Evolutionary conservation across 2,888 invertebrate genomes (phyloP).

Genomic region (Drosophila ustulata): DNA sequence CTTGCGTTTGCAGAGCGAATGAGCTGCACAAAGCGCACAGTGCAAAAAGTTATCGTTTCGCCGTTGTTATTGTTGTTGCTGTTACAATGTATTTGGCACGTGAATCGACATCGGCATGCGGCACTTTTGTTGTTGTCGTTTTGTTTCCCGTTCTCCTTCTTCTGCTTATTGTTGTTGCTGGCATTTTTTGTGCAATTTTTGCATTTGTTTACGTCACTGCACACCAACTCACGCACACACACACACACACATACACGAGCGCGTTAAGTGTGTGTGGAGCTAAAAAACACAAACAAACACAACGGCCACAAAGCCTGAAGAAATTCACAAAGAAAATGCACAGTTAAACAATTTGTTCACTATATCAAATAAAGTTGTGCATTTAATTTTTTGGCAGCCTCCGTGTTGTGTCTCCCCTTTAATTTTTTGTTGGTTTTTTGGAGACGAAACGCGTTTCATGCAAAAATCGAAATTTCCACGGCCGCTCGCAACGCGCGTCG

Average conservation of each 20-base stretch:
- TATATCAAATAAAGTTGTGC: conserved; percentile 20
- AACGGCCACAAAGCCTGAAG: conserved; percentile 32
- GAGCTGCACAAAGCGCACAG: conserved; percentile 66
- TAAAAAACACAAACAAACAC: conserved; percentile 58
- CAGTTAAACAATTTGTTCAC: conserved; percentile 45
- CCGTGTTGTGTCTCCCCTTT: conserved; percentile 38
- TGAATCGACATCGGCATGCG: conserved; percentile 61
- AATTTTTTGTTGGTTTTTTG: conserved; percentile 18
- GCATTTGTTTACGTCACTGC: conserved; percentile 75
- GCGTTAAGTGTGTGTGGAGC: conserved; percentile 34
- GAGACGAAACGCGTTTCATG: conserved; percentile 44
- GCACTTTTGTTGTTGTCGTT: conserved; percentile 38
- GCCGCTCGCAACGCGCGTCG: conserved; percentile 44
- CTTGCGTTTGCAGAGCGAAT: conserved; percentile 69
- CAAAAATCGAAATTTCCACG: conserved; percentile 77
- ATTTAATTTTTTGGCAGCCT: conserved; percentile 39
- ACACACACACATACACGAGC: conserved; percentile 38
- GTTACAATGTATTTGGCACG: conserved; percentile 64
- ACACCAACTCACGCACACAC: conserved; percentile 20
- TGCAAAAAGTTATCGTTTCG: conserved; percentile 46
- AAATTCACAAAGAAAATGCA: conserved; percentile 38
- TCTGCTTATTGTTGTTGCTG: conserved; percentile 36
- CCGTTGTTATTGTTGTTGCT: conserved; percentile 26
- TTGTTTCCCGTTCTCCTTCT: not conserved
- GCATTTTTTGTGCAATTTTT: conserved; percentile 49